Conservation (phyloP, 2,888 invertebrate species). For the Xestoiulus laeticollis region DNA sequence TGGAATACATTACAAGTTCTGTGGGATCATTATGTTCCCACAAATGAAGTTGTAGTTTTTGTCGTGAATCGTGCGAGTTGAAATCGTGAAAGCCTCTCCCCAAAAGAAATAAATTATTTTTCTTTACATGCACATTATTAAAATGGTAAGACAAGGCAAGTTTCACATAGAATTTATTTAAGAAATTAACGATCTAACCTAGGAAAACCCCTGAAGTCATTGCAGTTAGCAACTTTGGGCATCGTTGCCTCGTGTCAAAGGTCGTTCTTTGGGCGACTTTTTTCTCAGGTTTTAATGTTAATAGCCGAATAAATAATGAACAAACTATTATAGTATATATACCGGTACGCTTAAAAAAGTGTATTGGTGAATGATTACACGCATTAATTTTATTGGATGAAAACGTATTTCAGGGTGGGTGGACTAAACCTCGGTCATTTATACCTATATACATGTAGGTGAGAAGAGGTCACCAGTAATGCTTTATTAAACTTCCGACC, state of each 20-base stretch:
- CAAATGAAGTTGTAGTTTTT: background rate
- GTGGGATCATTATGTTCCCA: background rate
- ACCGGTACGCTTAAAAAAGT: no score
- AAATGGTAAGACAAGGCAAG: background rate
- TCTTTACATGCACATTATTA: background rate
- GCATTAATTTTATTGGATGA: background rate
- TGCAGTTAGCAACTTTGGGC: background rate
- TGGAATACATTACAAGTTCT: background rate
- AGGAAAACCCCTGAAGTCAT: background rate
- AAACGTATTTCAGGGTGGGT: background rate
- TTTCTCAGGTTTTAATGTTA: no score
- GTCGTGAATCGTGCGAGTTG: background rate
- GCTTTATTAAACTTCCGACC: slow-evolving; percentile 35
- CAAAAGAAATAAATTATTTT: background rate
- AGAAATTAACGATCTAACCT: background rate
- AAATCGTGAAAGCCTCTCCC: slow-evolving; percentile 1
- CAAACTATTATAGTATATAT: no score
- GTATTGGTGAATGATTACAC: no score
- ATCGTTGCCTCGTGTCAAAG: background rate
- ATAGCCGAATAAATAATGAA: no score
- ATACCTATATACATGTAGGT: slow-evolving; percentile 27
- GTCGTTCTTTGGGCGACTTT: background rate
- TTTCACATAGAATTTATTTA: slow-evolving; percentile 12
- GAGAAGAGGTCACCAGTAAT: slow-evolving; percentile 23
- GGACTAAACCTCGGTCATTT: background rate